Conservation (phyloP, 2,113 vertebrate species). For the Nibea coibor region DNA sequence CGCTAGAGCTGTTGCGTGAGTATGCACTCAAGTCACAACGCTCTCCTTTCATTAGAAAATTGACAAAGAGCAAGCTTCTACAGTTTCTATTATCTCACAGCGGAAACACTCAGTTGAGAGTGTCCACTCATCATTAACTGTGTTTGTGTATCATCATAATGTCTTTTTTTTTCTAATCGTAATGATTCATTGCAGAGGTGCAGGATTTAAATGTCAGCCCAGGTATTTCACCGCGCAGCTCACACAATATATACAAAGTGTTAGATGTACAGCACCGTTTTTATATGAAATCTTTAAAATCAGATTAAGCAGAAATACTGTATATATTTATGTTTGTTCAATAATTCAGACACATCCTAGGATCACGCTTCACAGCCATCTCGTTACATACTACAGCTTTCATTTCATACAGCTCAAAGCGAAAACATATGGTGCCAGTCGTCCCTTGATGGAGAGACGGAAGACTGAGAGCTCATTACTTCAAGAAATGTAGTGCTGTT, state of each 20-base stretch:
- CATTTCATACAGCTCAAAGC: neutral
- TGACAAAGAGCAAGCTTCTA: slow-evolving; percentile 36
- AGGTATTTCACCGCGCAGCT: neutral
- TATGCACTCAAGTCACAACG: slow-evolving; percentile 21
- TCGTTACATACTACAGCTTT: neutral
- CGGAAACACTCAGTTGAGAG: slow-evolving; percentile 5
- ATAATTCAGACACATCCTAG: neutral
- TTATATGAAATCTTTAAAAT: neutral
- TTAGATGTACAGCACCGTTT: neutral
- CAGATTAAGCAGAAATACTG: neutral
- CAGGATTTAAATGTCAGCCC: neutral
- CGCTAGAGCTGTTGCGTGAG: neutral
- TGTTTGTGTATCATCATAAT: neutral
- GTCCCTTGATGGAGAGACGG: neutral
- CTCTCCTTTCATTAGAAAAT: slow-evolving; percentile 29
- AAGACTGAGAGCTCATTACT: slow-evolving; percentile 16
- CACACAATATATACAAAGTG: neutral
- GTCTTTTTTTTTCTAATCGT: slow-evolving; percentile 13
- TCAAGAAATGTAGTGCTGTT: neutral
- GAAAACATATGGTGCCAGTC: neutral
- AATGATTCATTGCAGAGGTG: neutral
- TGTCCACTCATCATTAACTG: slow-evolving; percentile 6
- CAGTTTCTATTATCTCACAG: slow-evolving; percentile 22
- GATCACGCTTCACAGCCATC: neutral
- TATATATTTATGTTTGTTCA: neutral